Evolutionary conservation across 2,888 invertebrate genomes (phyloP), one percentile per base, ranked within the genome.

Genomic region (Erebia palarica): DNA sequence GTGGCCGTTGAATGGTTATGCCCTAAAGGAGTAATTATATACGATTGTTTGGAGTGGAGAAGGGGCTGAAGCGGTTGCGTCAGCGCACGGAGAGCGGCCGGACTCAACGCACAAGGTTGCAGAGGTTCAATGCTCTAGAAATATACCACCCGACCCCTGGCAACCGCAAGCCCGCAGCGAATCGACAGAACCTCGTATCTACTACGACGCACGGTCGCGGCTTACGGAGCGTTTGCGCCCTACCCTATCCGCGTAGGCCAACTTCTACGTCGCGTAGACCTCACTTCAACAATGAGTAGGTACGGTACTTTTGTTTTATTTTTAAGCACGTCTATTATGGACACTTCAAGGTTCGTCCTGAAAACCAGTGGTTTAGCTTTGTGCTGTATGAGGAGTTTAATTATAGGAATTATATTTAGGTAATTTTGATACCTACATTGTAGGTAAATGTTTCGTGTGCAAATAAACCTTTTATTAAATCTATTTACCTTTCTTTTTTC

Each of bases 91-190:
- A 91, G 92, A 91, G 90, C 89, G 92, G 92, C 82, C 88, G 88
- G 85, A 80, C 91, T 92, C 92, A 92, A 92, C 86, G 87, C 88
- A 91, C 93, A 93, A 93, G 93, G 93, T 92, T 92, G 92, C 88
- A 86, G 87, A 91, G 90, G 92, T 92, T 93, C 92, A 93, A 92
- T 92, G 92, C 91, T 92, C 93, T 92, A 93, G 90, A 92, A 92
- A 92, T 90, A 91, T 87, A 86, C 91, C 84, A 88, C 86, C 85
- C 90, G 91, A 91, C 91, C 92, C 89, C 89, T 85, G 80, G 81
- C 86, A 83, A 85, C 85, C 87, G 83, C 84, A 84, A 84, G 82
- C 80, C 77, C 82, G 81, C 78, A 79, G 77, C 80, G 81, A 75
- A 79, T 78, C 76, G 79, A 79, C 78, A 77, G 75, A 68, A 73